phyloP scores from a whole-genome alignment of 35 echinoderm and acorn worm genomes.

The Apostichopus japonicus region DNA sequence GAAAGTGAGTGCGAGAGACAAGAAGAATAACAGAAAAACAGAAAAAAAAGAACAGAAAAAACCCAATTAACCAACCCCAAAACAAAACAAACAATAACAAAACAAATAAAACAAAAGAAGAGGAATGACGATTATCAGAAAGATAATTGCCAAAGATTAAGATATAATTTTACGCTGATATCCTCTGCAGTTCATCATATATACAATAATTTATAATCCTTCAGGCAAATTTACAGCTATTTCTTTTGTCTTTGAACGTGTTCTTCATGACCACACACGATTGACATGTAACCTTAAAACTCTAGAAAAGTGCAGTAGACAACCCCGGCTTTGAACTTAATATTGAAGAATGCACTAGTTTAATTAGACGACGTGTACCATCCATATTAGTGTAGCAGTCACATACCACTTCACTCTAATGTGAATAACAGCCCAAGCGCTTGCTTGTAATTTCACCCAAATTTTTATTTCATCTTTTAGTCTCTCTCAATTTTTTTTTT shows the following conservation, averaged over 20 bases:
- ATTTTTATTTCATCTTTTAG: constrained; percentile 11
- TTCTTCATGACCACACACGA: not conserved
- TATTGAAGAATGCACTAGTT: not conserved
- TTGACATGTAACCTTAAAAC: not conserved
- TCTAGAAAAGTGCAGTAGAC: not conserved
- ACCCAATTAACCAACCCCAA: too few species aligned
- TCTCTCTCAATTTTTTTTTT: not conserved
- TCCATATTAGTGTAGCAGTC: constrained; percentile 1
- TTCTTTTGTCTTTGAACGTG: not conserved
- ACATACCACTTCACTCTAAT: constrained; percentile 30
- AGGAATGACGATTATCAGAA: too few species aligned
- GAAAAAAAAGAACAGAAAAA: too few species aligned
- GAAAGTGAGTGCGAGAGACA: too few species aligned
- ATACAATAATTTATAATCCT: too few species aligned
- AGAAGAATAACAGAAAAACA: too few species aligned
- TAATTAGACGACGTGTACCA: constrained; percentile 25
- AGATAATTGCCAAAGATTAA: too few species aligned
- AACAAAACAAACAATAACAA: too few species aligned
- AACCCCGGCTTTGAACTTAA: not conserved
- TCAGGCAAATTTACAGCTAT: not conserved
- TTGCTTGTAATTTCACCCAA: constrained; percentile 27
- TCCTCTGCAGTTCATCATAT: too few species aligned
- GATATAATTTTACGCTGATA: too few species aligned
- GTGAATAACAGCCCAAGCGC: constrained; percentile 37
- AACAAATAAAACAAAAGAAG: too few species aligned